Evolutionary conservation across 2,113 vertebrate genomes (phyloP), one percentile per base, ranked within the genome.

Genomic region (Cyprinodon tularosa): DNA sequence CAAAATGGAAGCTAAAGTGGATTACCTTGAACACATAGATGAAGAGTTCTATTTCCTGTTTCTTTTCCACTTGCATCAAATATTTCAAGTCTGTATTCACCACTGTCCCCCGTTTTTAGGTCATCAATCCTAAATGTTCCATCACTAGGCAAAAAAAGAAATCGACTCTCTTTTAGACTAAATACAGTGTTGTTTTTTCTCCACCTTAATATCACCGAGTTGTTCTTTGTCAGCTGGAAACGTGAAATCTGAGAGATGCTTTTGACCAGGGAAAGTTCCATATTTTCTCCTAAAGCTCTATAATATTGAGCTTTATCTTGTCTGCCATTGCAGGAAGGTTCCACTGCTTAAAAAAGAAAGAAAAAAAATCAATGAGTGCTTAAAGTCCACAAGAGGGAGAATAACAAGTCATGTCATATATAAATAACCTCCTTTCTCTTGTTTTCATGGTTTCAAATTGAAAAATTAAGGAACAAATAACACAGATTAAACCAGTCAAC

Each of bases 181-280:
- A 0, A 0, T 0, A 0, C 0, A 64, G 3, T 0, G 0, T 0
- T 0, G 0, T 67, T 50, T 0, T 29, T 7, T 20, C 0, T 36
- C 39, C 7, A 10, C 0, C 0, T 0, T 1, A 80, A 0, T 61
- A 82, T 39, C 4, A 1, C 0, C 12, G 10, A 10, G 3, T 3
- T 12, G 4, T 22, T 2, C 15, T 0, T 62, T 62, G 1, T 0
- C 0, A 72, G 50, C 65, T 2, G 0, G 0, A 13, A 85, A 37
- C 0, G 14, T 0, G 0, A 0, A 72, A 62, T 81, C n/a, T 39
- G 10, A 74, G 71, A 38, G 1, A 0, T 0, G 0, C 69, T 39
- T 40, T 36, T 64, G 89, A 72, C 13, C 70, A 72, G 60, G 29
- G 38, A 29, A 36, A 72, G 0, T 14, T 20, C 29, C 42, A 72